These are phyloP conservation scores for Plodia interpunctella DNA, from an alignment of 1,140 invertebrate genomes.

Conservation along the genomic window DNA sequence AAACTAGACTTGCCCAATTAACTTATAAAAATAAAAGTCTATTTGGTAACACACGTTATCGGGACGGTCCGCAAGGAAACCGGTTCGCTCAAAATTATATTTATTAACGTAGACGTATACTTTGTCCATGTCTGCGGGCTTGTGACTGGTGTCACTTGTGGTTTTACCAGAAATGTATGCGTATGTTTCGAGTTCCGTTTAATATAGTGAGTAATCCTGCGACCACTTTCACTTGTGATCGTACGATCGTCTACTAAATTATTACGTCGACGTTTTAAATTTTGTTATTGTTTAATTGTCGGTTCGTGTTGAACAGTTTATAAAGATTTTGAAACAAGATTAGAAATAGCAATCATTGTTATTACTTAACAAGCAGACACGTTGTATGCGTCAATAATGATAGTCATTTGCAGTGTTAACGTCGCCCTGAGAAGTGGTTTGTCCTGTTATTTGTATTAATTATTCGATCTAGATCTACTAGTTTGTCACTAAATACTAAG, in stretches of 20 bases:
- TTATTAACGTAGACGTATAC: slow-evolving; percentile 42
- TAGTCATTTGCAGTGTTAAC: no score
- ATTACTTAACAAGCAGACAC: no score
- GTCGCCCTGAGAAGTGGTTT: no score
- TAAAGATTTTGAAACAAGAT: no score
- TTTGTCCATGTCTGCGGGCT: slow-evolving; percentile 5
- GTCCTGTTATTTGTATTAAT: no score
- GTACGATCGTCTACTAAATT: neutral
- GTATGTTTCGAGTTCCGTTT: slow-evolving; percentile 4
- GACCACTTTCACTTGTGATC: slow-evolving; percentile 20
- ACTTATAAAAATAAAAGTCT: neutral
- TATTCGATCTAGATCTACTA: no score
- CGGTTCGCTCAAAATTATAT: slow-evolving; percentile 63
- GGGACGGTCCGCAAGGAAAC: slow-evolving; percentile 43
- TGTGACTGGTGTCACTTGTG: slow-evolving; percentile 13
- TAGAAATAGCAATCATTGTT: no score
- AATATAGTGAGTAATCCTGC: neutral
- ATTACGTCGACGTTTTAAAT: no score
- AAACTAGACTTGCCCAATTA: slow-evolving; percentile 24
- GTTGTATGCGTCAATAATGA: no score
- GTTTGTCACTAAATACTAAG: no score
- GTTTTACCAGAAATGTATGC: slow-evolving; percentile 33
- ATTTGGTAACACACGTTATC: slow-evolving; percentile 26
- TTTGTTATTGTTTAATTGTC: no score
- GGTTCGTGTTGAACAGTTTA: no score